Base-by-base conservation (phyloP, 2,888 invertebrate species). In the Tetragnatha montana region DNA sequence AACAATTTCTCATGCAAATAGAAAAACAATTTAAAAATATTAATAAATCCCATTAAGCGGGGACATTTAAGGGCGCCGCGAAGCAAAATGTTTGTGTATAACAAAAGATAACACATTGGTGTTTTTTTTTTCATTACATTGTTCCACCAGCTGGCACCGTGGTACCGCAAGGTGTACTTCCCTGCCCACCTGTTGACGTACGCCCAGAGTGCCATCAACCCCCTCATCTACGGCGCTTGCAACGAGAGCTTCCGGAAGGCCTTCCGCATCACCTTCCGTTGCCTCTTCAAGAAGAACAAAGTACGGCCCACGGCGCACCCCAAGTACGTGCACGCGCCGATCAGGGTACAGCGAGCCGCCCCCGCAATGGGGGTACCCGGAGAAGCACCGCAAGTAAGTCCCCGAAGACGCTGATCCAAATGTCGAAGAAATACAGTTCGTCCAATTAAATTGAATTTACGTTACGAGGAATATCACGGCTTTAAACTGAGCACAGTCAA, bases 181-280 rank as follows among this genome's bases (percentile, higher is more conserved):
- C 79, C 88, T n/a, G 89, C 88, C 17, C 91, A 92, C 74, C 71
- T 92, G 8, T 82, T 91, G 17, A 91, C 91, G 0, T 91, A 92
- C 14, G 90, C 90, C 0, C 91, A 91, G 35, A 88, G 91, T 6
- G 96, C 96, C 2, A 93, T 96, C 81, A 97, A 97, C 93, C 97
- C 97, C 0, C 93, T 97, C 0, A 96, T 97, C 89, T 97, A 96
- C 92, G 96, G 96, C 4, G 95, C 96, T 87, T 96, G 95, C 12
- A 96, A 96, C 92, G 95, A 95, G 51, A 95, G 95, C 92, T 96
- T 96, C 92, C 94, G 95, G 14, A 95, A 95, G 81, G 96, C 96
- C 17, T 96, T 96, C 21, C 89, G 88, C 6, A 87, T 91, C 21
- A 91, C 89, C 8, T 88, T 91, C 50, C 69, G 84, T 0, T 82